Percentiles rank a stretch among this genome's conserved stretches.
Conservation (phyloP, 2,888 invertebrate genomes). For the Caenorhabditis wallacei region DNA sequence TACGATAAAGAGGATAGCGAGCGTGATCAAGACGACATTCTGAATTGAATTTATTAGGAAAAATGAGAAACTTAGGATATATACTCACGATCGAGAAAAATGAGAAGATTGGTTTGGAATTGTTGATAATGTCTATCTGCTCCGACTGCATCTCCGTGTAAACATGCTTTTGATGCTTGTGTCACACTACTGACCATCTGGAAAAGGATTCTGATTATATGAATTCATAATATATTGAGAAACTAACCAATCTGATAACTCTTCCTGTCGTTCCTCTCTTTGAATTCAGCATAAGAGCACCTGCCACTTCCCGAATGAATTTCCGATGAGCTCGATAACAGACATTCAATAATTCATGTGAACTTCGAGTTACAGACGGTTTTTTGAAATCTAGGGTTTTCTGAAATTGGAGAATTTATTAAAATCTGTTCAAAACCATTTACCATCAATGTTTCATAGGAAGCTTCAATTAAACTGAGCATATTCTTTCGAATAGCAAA, state of each 20-base stretch:
- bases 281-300: constrained; percentile 51
- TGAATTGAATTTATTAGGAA: constrained; percentile 3
- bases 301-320: constrained; percentile 50
- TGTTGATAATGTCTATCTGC: constrained; percentile 54
- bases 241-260: constrained; percentile 55
- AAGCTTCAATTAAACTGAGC: constrained; percentile 50
- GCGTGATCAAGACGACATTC: constrained; percentile 57
- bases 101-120: constrained; percentile 45
- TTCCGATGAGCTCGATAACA: constrained; percentile 53
- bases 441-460: constrained; percentile 53
- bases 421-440: not conserved
- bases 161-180: constrained; percentile 45
- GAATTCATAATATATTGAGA: not conserved
- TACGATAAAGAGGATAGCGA: constrained; percentile 41
- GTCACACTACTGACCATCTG: constrained; percentile 60
- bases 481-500: constrained; percentile 62
- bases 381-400: constrained; percentile 31
- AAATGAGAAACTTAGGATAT: too few relatives aligned
- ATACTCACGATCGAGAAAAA: constrained; percentile 61
- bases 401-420: constrained; percentile 36
- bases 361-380: not conserved
- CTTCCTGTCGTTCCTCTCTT: constrained; percentile 54
- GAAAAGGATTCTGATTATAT: not conserved
- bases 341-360: constrained; percentile 49
- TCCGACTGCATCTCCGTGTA: constrained; percentile 50